phyloP scores from a whole-genome alignment of 1,140 invertebrate species.

The Araneus ventricosus region DNA sequence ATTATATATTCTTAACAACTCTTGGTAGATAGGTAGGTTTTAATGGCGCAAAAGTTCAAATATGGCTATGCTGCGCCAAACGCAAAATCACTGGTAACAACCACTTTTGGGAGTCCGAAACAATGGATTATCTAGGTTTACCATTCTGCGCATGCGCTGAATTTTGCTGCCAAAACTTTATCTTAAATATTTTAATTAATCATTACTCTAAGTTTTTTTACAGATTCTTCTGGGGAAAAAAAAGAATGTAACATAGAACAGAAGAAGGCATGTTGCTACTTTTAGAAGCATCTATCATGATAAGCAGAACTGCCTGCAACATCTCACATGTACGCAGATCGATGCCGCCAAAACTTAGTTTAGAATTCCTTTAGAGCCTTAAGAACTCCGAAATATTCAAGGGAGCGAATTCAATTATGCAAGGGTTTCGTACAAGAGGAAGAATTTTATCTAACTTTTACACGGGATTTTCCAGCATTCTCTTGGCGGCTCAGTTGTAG shows the following conservation, averaged over 20 bases:
- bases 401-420: conserved; percentile 39
- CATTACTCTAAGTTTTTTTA: no score
- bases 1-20: no score
- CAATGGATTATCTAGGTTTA: no score
- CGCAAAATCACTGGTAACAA: no score
- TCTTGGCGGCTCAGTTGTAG: neutral
- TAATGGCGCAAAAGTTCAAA: no score
- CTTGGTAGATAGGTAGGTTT: no score
- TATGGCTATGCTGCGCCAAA: no score
- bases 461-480: conserved; percentile 1
- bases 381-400: conserved; percentile 17
- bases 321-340: neutral
- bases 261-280: neutral
- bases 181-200: no score
- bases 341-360: conserved; percentile 39
- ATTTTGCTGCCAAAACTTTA: no score
- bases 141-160: no score
- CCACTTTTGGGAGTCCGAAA: no score
- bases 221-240: no score
- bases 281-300: neutral
- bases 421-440: conserved; percentile 29
- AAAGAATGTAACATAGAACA: neutral
- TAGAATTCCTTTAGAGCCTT: conserved; percentile 29
- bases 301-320: neutral
- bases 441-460: conserved; percentile 59